phyloP scores from a whole-genome alignment of 2,888 invertebrate genomes.

The Philaethria dido region DNA sequence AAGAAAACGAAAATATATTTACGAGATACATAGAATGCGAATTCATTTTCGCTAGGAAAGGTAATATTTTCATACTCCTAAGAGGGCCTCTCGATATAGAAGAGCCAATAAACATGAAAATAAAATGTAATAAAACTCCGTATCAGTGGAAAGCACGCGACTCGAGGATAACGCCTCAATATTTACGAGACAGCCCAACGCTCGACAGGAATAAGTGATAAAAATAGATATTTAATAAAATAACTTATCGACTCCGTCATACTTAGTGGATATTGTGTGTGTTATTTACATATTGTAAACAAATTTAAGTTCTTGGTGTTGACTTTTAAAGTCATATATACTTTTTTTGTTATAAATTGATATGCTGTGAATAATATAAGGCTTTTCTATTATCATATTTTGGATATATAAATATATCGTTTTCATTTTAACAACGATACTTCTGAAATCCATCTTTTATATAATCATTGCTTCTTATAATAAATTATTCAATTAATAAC shows the following conservation, averaged over 20 bases:
- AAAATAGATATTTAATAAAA: conserved; percentile 30
- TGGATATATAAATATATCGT: too few relatives aligned
- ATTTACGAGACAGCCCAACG: conserved; percentile 64
- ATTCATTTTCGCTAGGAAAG: conserved; percentile 24
- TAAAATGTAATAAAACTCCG: conserved; percentile 70
- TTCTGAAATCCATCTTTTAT: too few relatives aligned
- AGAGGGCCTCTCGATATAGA: conserved; percentile 33
- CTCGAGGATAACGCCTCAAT: conserved; percentile 51
- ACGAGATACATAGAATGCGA: conserved; percentile 4
- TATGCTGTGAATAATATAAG: too few relatives aligned
- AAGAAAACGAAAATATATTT: background rate
- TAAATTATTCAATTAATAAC: too few relatives aligned
- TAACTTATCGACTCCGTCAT: background rate
- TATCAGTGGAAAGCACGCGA: conserved; percentile 68
- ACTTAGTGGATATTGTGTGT: background rate
- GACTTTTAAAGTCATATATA: too few relatives aligned
- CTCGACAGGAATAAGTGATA: conserved; percentile 46
- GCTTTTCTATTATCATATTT: too few relatives aligned
- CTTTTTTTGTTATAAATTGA: too few relatives aligned
- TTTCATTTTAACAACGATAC: too few relatives aligned
- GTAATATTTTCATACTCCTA: conserved; percentile 34
- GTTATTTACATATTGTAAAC: background rate
- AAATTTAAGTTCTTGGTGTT: too few relatives aligned
- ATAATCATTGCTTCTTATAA: too few relatives aligned
- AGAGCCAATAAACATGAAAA: conserved; percentile 43